Conservation (phyloP, 2,888 invertebrate species). For the Holacanthella duospinosa region DNA sequence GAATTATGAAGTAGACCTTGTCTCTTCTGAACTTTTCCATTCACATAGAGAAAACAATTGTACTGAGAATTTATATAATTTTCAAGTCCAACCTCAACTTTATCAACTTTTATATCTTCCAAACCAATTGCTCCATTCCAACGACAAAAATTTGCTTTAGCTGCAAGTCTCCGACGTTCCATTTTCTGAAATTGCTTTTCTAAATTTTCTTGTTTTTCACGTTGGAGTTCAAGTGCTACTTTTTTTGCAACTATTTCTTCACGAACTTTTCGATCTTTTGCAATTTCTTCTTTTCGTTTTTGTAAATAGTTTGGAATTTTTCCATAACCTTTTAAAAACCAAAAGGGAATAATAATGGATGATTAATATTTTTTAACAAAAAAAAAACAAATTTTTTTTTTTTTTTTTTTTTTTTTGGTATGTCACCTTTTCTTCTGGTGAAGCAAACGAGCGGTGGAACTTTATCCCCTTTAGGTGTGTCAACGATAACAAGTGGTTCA, state of each 20-base stretch:
- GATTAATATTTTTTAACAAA: background rate
- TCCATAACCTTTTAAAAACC: slow-evolving; percentile 1
- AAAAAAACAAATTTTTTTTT: too few relatives aligned
- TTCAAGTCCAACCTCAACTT: background rate
- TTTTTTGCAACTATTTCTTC: background rate
- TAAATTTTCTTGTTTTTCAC: background rate
- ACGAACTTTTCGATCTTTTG: background rate
- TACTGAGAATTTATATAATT: background rate
- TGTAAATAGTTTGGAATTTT: background rate
- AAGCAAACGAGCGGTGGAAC: background rate
- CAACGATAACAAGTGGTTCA: background rate
- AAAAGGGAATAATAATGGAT: background rate
- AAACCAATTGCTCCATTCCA: background rate
- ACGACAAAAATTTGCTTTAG: background rate
- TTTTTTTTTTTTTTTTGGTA: too few relatives aligned
- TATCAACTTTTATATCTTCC: too few relatives aligned
- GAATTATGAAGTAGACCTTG: too few relatives aligned
- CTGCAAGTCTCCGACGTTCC: background rate
- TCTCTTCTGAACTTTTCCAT: background rate
- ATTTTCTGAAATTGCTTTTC: background rate
- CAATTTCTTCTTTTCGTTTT: slow-evolving; percentile 7
- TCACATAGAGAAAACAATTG: background rate
- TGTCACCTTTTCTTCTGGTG: slow-evolving; percentile 1
- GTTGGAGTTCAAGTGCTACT: background rate
- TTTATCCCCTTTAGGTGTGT: background rate